Percentiles rank a stretch among this genome's conserved stretches.
Conservation (phyloP, 1,140 invertebrate genomes). For the Marisa cornuarietis region DNA sequence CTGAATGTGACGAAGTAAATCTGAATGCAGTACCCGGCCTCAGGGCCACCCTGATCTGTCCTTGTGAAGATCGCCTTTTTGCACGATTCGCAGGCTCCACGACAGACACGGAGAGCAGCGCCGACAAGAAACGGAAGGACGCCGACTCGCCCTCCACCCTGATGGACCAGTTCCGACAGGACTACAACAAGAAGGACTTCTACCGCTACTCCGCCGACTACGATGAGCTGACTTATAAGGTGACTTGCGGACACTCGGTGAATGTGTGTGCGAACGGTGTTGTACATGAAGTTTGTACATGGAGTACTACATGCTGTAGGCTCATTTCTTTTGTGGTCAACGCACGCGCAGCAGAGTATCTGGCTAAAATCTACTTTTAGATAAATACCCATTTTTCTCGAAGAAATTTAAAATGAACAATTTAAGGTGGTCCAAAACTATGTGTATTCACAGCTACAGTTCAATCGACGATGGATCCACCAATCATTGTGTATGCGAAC, state of each 20-base stretch:
- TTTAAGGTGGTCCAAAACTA: too few species aligned
- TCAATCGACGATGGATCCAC: too few species aligned
- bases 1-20: too few species aligned
- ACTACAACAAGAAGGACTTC: constrained; percentile 64
- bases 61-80: background rate
- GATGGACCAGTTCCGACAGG: constrained; percentile 62
- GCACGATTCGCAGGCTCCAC: constrained; percentile 48
- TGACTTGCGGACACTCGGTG: constrained; percentile 10
- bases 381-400: constrained; percentile 23
- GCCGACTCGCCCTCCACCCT: constrained; percentile 57
- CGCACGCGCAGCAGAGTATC: too few species aligned
- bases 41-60: background rate
- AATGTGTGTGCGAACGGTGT: constrained; percentile 2
- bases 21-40: background rate
- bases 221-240: constrained; percentile 72
- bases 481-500: too few species aligned
- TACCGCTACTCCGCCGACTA: constrained; percentile 90
- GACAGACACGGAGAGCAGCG: constrained; percentile 60
- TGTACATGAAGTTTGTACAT: constrained; percentile 18
- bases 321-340: too few species aligned
- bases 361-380: too few species aligned
- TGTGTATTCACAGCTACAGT: too few species aligned
- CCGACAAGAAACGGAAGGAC: constrained; percentile 58
- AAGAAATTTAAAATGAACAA: constrained; percentile 10
- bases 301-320: too few species aligned